Evolutionary conservation across 2,888 invertebrate genomes (phyloP).

Genomic region (Chrysolina americana): DNA sequence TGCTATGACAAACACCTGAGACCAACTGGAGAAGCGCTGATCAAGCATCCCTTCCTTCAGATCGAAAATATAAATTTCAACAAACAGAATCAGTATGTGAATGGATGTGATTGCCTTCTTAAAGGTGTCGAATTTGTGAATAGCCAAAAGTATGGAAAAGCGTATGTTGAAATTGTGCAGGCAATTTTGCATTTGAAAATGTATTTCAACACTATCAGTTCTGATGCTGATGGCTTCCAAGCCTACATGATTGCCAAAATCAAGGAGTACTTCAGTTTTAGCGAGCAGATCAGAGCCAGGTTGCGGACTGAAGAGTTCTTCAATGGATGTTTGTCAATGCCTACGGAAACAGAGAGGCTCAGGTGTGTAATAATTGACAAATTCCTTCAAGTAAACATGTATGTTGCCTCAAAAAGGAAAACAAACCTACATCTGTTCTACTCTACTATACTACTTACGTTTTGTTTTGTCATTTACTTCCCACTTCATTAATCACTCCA

Average conservation of each 20-base stretch:
- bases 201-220: neutral
- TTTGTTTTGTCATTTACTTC: too few relatives aligned
- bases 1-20: constrained; percentile 40
- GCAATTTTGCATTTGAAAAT: neutral
- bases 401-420: too few relatives aligned
- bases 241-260: neutral
- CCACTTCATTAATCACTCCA: too few relatives aligned
- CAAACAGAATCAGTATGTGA: neutral
- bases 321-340: neutral
- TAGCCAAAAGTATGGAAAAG: neutral
- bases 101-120: neutral
- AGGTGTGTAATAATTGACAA: neutral
- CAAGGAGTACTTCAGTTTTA: neutral
- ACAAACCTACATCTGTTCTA: neutral
- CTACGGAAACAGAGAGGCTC: neutral
- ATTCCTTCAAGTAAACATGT: too few relatives aligned
- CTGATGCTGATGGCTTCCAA: neutral
- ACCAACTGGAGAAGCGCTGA: constrained; percentile 21
- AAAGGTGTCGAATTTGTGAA: neutral
- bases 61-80: constrained; percentile 2
- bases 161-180: neutral
- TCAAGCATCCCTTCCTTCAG: constrained; percentile 31
- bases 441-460: neutral
- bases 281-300: neutral
- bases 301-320: neutral